Percentiles rank a stretch among this genome's conserved stretches.
Conservation (phyloP, 2,113 vertebrate genomes). For the Salvelinus alpinus region DNA sequence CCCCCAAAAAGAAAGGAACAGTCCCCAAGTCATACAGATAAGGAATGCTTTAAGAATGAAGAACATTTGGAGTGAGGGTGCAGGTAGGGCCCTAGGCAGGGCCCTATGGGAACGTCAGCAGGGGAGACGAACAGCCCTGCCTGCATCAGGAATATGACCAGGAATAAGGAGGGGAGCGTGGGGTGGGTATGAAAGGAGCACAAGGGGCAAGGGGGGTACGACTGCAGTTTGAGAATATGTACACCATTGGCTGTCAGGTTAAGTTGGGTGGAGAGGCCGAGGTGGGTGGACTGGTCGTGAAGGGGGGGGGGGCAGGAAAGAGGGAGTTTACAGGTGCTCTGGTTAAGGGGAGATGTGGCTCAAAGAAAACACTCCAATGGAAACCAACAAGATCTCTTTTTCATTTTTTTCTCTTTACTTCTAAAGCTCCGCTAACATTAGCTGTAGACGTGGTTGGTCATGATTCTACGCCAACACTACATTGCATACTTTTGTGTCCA, state of each 20-base stretch:
- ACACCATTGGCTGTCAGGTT: conserved; percentile 60
- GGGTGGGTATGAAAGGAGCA: conserved; percentile 15
- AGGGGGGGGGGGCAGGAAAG: conserved; percentile 19
- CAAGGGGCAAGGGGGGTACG: conserved; percentile 39
- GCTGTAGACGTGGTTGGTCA: conserved; percentile 91
- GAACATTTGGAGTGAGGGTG: conserved; percentile 71
- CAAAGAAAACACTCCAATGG: conserved; percentile 99
- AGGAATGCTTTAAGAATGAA: conserved; percentile 89
- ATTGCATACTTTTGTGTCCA: conserved; percentile 99
- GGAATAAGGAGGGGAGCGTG: conserved; percentile 24
- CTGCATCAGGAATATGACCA: conserved; percentile 24
- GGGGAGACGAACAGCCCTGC: conserved; percentile 16
- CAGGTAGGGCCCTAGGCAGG: not conserved
- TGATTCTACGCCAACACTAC: conserved; percentile 91
- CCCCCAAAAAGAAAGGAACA: conserved; percentile 39
- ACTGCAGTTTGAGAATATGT: conserved; percentile 72
- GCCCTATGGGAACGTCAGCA: not conserved
- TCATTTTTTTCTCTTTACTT: conserved; percentile 87
- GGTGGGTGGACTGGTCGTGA: conserved; percentile 11
- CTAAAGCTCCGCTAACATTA: conserved; percentile 95
- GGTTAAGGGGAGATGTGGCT: conserved; percentile 80
- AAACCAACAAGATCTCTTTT: conserved; percentile 90
- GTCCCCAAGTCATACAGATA: conserved; percentile 70
- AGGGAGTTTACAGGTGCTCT: conserved; percentile 69
- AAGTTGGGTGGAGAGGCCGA: conserved; percentile 30